Conservation (phyloP, 2,797 vertebrate species). For the Periparus ater region DNA sequence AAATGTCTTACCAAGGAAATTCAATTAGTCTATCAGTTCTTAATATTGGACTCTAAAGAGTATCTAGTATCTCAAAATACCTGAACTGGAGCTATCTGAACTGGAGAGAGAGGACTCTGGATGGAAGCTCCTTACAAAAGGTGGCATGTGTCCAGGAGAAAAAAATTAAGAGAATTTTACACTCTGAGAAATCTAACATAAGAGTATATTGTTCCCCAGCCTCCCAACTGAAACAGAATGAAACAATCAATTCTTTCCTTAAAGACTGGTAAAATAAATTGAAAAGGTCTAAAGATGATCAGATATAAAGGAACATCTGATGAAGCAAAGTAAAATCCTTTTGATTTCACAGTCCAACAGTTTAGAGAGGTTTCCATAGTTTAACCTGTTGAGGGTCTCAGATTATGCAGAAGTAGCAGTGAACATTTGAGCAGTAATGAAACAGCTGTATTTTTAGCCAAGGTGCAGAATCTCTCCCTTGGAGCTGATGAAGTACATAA, state of each 20-base stretch:
- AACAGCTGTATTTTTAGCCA: background rate
- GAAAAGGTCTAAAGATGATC: background rate
- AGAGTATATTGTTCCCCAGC: background rate
- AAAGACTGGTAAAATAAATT: background rate
- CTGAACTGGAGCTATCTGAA: background rate
- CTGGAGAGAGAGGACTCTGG: background rate
- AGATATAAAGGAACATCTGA: background rate
- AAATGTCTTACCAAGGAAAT: background rate
- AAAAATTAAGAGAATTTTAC: background rate
- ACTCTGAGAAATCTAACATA: background rate
- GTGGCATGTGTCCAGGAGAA: rapidly evolving
- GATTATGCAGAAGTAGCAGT: background rate
- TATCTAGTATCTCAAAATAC: background rate
- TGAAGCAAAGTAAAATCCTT: background rate
- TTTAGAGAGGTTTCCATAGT: background rate
- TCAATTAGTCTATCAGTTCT: background rate
- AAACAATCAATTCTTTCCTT: background rate
- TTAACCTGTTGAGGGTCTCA: background rate
- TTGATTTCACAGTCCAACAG: background rate
- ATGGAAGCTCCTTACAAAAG: background rate
- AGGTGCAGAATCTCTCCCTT: background rate
- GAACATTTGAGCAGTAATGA: background rate
- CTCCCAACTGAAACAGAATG: background rate
- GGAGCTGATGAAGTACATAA: background rate
- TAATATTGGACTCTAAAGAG: background rate